Base-by-base conservation (phyloP, 2,113 vertebrate species). In the Colaptes auratus region DNA sequence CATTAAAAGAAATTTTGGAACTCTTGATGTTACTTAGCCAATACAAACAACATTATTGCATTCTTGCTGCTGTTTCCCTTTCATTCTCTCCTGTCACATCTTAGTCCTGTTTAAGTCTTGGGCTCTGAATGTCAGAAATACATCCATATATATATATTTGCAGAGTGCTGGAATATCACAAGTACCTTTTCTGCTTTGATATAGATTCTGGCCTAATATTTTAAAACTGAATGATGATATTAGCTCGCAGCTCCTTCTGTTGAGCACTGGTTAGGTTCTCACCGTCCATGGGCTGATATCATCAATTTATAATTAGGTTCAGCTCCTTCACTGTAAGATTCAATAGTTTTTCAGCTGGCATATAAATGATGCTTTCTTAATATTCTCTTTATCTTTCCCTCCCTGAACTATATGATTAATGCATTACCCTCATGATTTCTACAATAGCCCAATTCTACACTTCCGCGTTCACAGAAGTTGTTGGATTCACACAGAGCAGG, bases 241-340 rank as follows among this genome's bases (percentile, higher is more conserved):
- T 56, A 77, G 33, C 36, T 94, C 31, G 56, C 33, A 88, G 21
- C 28, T 78, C 72, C 42, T 94, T 53, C 52, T 39, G 93, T 95
- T 10, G 3, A 65, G 76, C 39, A 58, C 5, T 3, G 1, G 9
- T 10, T 58, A 65, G 35, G 21, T 82, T 52, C 39, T 93, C 36
- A 42, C 70, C 17, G 58, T 77, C 74, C 42, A 19, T 30, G 48
- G 36, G 27, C 61, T 63, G 48, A 56, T 88, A 80, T 53, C 42
- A 93, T 92, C 61, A 75, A 72, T 88, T 93, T 92, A 35, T 90
- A 90, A 86, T 77, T 71, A 78, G 48, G 31, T 28, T 94, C 31
- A 71, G n/a, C 48, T 67, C 44, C 27, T 82, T 94, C 50, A 63
- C 72, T 77, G 67, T 35, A 61, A 71, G 36, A 64, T 82, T 76